Evolutionary conservation across 2,888 invertebrate genomes (phyloP).

Genomic region (Crocallis elinguaria): DNA sequence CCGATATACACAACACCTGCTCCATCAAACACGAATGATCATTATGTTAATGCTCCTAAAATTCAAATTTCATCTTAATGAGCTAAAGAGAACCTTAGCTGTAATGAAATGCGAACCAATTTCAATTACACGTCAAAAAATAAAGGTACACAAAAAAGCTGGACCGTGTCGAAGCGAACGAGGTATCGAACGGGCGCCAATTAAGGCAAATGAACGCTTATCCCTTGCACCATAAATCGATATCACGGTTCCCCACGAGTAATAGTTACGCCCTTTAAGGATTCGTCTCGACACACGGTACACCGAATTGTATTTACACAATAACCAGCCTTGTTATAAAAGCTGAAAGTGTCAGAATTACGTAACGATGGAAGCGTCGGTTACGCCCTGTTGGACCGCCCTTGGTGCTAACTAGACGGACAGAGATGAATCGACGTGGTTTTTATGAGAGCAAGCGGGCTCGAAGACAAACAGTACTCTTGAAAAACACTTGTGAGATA

Average conservation of each 20-base stretch:
- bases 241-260: slow-evolving; percentile 68
- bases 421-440: slow-evolving; percentile 66
- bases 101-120: slow-evolving; percentile 53
- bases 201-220: slow-evolving; percentile 81
- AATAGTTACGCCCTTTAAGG: slow-evolving; percentile 79
- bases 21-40: slow-evolving; percentile 78
- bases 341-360: slow-evolving; percentile 81
- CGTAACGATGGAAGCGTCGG: slow-evolving; percentile 79
- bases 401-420: slow-evolving; percentile 78
- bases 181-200: slow-evolving; percentile 74
- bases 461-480: slow-evolving; percentile 78
- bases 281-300: slow-evolving; percentile 65
- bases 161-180: slow-evolving; percentile 70
- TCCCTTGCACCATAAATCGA: slow-evolving; percentile 77
- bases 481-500: slow-evolving; percentile 84
- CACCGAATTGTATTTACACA: slow-evolving; percentile 65
- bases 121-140: slow-evolving; percentile 50
- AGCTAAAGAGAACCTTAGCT: slow-evolving; percentile 61
- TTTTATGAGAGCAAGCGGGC: slow-evolving; percentile 60
- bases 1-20: slow-evolving; percentile 81
- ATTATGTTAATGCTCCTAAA: slow-evolving; percentile 80
- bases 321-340: slow-evolving; percentile 81
- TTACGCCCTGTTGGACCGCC: slow-evolving; percentile 82
- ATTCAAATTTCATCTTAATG: slow-evolving; percentile 48
- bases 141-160: slow-evolving; percentile 59